Evolutionary conservation across 2,113 vertebrate genomes (phyloP).

Genomic region (Ptyas mucosa): DNA sequence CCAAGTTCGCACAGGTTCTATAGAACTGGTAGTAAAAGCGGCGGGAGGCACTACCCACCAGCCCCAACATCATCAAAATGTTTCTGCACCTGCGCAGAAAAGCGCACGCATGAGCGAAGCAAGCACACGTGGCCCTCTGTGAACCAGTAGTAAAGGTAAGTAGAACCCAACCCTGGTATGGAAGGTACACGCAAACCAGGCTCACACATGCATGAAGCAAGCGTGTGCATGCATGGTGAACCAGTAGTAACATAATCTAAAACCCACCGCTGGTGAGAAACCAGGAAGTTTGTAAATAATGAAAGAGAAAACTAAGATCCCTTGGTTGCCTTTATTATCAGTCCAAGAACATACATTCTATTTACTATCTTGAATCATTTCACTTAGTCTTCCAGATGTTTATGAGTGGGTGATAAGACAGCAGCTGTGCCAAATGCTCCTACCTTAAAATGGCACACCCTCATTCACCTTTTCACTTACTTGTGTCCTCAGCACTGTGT

Average conservation of each 20-base stretch:
- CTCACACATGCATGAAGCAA: fast-evolving
- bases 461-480: background rate
- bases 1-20: no score
- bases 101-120: no score
- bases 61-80: no score
- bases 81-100: no score
- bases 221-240: no score
- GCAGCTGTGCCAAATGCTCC: background rate
- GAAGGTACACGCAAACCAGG: no score
- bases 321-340: background rate
- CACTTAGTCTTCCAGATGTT: background rate
- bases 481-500: background rate
- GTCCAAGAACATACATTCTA: background rate
- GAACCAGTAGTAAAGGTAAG: no score
- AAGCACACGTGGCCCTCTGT: no score
- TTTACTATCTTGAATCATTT: background rate
- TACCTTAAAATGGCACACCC: background rate
- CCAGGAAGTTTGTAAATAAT: background rate
- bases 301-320: background rate
- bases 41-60: no score
- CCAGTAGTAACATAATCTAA: no score
- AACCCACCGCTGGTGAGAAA: background rate
- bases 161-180: no score
- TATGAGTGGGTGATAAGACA: background rate
- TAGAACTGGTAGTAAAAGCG: no score